Percentiles rank a stretch among this genome's conserved stretches.
Evolutionary conservation across 2,113 vertebrate species (phyloP).

Genomic region (Strix uralensis): DNA sequence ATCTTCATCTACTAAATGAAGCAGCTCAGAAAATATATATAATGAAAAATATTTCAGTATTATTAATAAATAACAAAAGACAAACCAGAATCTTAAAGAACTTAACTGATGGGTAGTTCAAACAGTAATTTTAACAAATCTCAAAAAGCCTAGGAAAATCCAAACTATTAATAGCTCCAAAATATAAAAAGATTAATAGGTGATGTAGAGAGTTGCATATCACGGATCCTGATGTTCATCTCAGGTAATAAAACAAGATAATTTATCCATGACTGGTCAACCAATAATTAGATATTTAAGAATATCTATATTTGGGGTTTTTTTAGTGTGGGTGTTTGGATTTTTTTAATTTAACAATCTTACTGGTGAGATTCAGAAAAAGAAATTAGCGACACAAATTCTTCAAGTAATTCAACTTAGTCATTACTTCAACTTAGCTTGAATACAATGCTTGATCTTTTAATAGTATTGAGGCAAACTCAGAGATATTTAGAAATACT

Average conservation of each 20-base stretch:
- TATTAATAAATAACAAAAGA: neutral
- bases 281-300: neutral
- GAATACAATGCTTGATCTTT: neutral
- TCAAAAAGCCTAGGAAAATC: neutral
- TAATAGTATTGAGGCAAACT: neutral
- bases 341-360: neutral
- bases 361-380: neutral
- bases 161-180: neutral
- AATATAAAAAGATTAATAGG: neutral
- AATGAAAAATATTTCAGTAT: neutral
- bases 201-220: neutral
- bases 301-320: neutral
- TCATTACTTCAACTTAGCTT: neutral
- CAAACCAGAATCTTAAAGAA: neutral
- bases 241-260: neutral
- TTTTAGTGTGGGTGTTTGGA: accelerated
- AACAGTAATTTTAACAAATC: neutral
- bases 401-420: neutral
- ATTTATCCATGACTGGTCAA: neutral
- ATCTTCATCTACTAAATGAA: neutral
- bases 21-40: neutral
- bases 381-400: neutral
- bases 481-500: neutral
- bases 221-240: neutral
- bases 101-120: neutral